phyloP scores from a whole-genome alignment of 2,888 invertebrate species.

The Drymonia ruficornis region DNA sequence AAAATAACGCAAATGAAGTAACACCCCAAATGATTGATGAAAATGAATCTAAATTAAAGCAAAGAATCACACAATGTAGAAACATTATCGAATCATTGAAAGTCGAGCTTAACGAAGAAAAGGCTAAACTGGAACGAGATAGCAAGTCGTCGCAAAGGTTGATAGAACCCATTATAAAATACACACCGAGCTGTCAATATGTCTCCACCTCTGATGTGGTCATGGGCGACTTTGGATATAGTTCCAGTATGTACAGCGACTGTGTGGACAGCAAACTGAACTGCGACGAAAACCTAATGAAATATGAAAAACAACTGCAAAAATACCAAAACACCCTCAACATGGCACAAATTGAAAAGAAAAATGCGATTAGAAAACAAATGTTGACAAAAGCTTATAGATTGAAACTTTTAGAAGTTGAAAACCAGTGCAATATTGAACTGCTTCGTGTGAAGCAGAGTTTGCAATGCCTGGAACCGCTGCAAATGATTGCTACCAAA shows the following conservation, averaged over 20 bases:
- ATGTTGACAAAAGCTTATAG: slow-evolving; percentile 77
- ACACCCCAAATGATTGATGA: slow-evolving; percentile 56
- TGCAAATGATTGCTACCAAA: slow-evolving; percentile 69
- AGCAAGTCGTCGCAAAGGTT: slow-evolving; percentile 30
- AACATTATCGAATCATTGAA: slow-evolving; percentile 71
- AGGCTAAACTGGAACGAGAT: slow-evolving; percentile 62
- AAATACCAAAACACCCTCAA: slow-evolving; percentile 75
- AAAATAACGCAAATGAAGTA: slow-evolving; percentile 32
- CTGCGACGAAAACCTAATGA: slow-evolving; percentile 70
- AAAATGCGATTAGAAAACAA: slow-evolving; percentile 75
- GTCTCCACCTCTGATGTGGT: slow-evolving; percentile 30
- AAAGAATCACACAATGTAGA: slow-evolving; percentile 70
- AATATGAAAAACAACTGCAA: slow-evolving; percentile 76
- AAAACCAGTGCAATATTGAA: slow-evolving; percentile 80
- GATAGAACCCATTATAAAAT: slow-evolving; percentile 18
- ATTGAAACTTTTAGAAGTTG: slow-evolving; percentile 73
- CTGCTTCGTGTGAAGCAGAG: slow-evolving; percentile 75
- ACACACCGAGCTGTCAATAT: slow-evolving; percentile 24
- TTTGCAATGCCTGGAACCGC: slow-evolving; percentile 73
- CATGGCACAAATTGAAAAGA: slow-evolving; percentile 76
- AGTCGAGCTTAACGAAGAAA: slow-evolving; percentile 68
- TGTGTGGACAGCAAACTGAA: slow-evolving; percentile 64
- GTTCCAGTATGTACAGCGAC: slow-evolving; percentile 48
- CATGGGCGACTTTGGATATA: slow-evolving; percentile 29
- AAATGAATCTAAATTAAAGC: slow-evolving; percentile 65